Base-by-base conservation (phyloP, 2,888 invertebrate species). In the Xestia sexstrigata region DNA sequence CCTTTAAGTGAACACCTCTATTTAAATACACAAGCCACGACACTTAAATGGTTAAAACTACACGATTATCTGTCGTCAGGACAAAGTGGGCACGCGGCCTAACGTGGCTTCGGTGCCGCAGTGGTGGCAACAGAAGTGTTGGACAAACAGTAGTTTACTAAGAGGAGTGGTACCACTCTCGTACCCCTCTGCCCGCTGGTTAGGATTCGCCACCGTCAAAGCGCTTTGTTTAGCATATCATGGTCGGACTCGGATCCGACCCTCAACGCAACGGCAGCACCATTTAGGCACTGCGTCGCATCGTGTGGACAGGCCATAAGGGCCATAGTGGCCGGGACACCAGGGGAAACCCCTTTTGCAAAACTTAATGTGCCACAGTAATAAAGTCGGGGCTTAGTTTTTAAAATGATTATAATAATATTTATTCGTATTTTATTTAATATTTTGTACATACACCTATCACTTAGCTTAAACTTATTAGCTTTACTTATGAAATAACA, bases 371-470 rank as follows among this genome's bases (percentile, higher is more conserved):
- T 47, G 20, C 47, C 35, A 9, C 15, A 39, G 3, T 35, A 55
- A 55, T 45, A 20, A 4, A 35, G 30, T n/a, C 11, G 7, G 13
- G 17, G 9, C 1, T 15, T 1, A 17, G 26, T 42, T 70, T 71
- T 23, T 74, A 75, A 60, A 74, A 74, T 55, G 3, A 47, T 23
- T 60, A 13, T 23, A 30, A 23, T 55, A 26, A 35, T n/a, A 35
- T 60, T 39, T n/a, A 3, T 26, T 39, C 2, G 15, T 45, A 35
- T 47, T 42, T 49, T 42, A 20, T 75, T 62, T 62, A 39, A 62
- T 49, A 74, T 39, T 60, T 75, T 47, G 15, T 52, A 75, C 17
- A 42, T 49, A 45, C 1, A 75, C 42, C 13, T 30, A 35, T 13
- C 7, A 15, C 1, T 2, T 11, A 42, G n/a, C 39, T 2, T 39